A percentile compares a stretch with the other conserved stretches of the same genome.
These are phyloP conservation scores for Apodemia zela DNA, from an alignment of 2,888 invertebrate species.

Conservation along the genomic window DNA sequence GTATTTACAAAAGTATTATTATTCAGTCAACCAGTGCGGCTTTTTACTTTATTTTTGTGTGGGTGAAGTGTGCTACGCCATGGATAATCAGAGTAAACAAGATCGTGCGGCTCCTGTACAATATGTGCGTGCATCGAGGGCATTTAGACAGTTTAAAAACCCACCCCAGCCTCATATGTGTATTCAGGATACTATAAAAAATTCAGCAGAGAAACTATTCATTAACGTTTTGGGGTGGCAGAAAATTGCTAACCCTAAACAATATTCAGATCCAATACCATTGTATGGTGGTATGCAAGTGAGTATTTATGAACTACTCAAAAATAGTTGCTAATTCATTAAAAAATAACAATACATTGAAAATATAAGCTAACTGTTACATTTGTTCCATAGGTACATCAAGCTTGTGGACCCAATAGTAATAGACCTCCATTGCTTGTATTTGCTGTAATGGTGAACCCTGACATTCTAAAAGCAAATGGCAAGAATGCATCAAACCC, in stretches of 20 bases:
- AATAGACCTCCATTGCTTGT: slow-evolving; percentile 81
- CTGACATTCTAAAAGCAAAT: slow-evolving; percentile 84
- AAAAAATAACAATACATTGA: background rate
- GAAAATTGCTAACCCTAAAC: slow-evolving; percentile 84
- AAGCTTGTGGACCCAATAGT: slow-evolving; percentile 80
- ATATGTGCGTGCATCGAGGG: slow-evolving; percentile 80
- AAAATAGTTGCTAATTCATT: background rate
- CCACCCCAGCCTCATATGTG: slow-evolving; percentile 90
- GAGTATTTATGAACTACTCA: slow-evolving; percentile 29
- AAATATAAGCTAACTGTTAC: background rate
- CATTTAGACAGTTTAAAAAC: slow-evolving; percentile 85
- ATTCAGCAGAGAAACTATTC: slow-evolving; percentile 78
- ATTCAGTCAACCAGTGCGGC: slow-evolving; percentile 48
- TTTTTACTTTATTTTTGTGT: slow-evolving; percentile 31
- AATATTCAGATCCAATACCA: slow-evolving; percentile 84
- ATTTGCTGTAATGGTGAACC: slow-evolving; percentile 87
- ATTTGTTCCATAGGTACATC: slow-evolving; percentile 67
- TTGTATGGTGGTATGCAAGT: slow-evolving; percentile 87
- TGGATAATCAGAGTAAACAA: slow-evolving; percentile 66
- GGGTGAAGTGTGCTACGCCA: slow-evolving; percentile 43
- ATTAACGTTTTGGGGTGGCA: slow-evolving; percentile 88
- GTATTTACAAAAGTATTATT: slow-evolving; percentile 42
- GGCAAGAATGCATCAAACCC: slow-evolving; percentile 84
- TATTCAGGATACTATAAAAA: slow-evolving; percentile 82
- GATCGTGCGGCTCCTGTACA: slow-evolving; percentile 74